Evolutionary conservation across 2,797 vertebrate species (phyloP), one percentile per base, ranked within the genome.

Genomic region (Onychomys arenicola): DNA sequence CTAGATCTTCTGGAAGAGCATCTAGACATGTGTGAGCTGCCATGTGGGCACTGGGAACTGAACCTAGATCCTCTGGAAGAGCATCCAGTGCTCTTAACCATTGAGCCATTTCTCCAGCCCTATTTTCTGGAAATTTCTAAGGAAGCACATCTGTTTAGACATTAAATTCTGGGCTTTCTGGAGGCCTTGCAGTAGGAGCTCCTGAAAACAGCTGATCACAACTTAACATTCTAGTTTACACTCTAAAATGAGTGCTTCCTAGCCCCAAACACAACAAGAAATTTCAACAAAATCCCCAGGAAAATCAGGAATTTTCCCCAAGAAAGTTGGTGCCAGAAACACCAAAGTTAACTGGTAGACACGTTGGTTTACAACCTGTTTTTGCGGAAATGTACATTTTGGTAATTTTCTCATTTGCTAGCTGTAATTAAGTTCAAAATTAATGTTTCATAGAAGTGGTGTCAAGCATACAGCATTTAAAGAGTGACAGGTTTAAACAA

Each of bases 101-200:
- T 37, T 75, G 71, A 75, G 37, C 71, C 12, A 43, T 43, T 25
- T 75, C 71, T 43, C 71, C 71, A 73, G 37, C 21, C 23, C 71
- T 25, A 21, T 12, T 40, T 73, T 93, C 96, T 55, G 65, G 65
- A 96, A 93, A 55, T 63, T 95, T 94, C 81, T 82, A 89, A 85
- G 37, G 73, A 90, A 92, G 43, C 75, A 78, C 12, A 82, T 91
- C 78, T 89, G 69, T 93, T 76, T 43, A 75, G 92, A 65, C n/a
- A 81, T 86, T 95, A 95, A 96, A 89, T 49, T 43, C 84, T 95
- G 37, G 92, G 75, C 12, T 97, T 77, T 78, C 95, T 94, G 92
- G 92, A 87, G 61, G 63, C 49, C 96, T 98, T 37, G 3, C 55
- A 97, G 88, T 46, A 91, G 95, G 85, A 89, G 29, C 91, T 97